Evolutionary conservation across 2,113 vertebrate species (phyloP).

Genomic region (Collichthys lucidus): DNA sequence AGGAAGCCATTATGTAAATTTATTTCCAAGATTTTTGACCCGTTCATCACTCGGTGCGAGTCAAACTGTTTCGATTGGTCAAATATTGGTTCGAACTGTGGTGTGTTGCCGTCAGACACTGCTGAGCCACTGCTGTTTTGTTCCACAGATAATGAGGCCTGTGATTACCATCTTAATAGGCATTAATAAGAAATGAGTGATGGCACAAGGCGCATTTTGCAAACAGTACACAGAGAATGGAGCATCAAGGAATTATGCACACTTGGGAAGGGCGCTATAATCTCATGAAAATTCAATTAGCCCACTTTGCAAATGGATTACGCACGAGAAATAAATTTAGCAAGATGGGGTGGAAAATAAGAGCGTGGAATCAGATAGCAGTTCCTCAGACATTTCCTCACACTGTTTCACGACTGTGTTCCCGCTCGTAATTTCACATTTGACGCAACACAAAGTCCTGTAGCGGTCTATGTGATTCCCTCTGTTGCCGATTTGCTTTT

Average conservation of each 20-base stretch:
- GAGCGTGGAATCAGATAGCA: constrained; percentile 19
- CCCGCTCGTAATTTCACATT: background rate
- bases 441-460: background rate
- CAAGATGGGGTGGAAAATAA: constrained; percentile 36
- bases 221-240: constrained; percentile 60
- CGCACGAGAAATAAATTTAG: constrained; percentile 55
- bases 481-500: constrained; percentile 13
- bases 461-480: background rate
- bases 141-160: constrained; percentile 57
- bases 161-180: constrained; percentile 67
- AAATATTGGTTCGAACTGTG: constrained; percentile 43
- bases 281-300: constrained; percentile 74
- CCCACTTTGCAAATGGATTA: constrained; percentile 65
- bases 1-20: constrained; percentile 41
- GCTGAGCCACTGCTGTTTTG: constrained; percentile 30
- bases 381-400: constrained; percentile 14
- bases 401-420: background rate
- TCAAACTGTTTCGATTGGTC: constrained; percentile 45
- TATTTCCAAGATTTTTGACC: constrained; percentile 32
- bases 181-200: constrained; percentile 68
- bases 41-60: constrained; percentile 24
- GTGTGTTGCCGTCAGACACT: constrained; percentile 30
- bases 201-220: constrained; percentile 57
- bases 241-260: constrained; percentile 58
- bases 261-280: constrained; percentile 55